phyloP scores from a whole-genome alignment of 2,888 invertebrate species.

The Ecliptopera silaceata region DNA sequence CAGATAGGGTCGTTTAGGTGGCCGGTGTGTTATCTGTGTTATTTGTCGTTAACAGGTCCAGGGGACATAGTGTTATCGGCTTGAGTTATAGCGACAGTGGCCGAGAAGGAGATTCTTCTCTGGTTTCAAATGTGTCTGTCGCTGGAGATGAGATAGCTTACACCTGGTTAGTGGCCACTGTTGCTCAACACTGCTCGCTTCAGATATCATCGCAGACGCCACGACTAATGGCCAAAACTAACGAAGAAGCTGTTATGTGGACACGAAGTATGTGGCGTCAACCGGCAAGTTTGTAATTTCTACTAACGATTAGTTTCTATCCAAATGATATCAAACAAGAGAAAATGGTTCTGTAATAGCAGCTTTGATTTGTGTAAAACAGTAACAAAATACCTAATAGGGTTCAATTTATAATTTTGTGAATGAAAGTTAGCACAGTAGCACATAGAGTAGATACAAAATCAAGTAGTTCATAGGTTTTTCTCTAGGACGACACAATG shows the following conservation, averaged over 20 bases:
- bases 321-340: too few relatives aligned
- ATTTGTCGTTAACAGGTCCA: conserved; percentile 79
- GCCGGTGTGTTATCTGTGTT: conserved; percentile 75
- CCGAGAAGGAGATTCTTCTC: conserved; percentile 56
- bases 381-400: too few relatives aligned
- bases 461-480: too few relatives aligned
- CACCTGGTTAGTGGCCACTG: conserved; percentile 41
- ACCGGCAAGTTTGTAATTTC: conserved; percentile 2
- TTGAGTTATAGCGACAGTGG: conserved; percentile 69
- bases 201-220: conserved; percentile 24
- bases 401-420: too few relatives aligned
- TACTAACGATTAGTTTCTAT: conserved; percentile 16
- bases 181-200: conserved; percentile 38
- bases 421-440: too few relatives aligned
- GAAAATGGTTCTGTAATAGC: too few relatives aligned
- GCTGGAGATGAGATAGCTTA: conserved; percentile 54
- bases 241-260: conserved; percentile 11
- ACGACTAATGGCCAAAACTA: conserved; percentile 23
- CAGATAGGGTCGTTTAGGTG: conserved; percentile 78
- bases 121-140: conserved; percentile 62
- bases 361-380: too few relatives aligned
- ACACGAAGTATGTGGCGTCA: conserved; percentile 2
- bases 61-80: conserved; percentile 68
- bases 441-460: too few relatives aligned
- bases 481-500: too few relatives aligned